phyloP scores from a whole-genome alignment of 2,888 invertebrate genomes.

The Coenonympha arcania region DNA sequence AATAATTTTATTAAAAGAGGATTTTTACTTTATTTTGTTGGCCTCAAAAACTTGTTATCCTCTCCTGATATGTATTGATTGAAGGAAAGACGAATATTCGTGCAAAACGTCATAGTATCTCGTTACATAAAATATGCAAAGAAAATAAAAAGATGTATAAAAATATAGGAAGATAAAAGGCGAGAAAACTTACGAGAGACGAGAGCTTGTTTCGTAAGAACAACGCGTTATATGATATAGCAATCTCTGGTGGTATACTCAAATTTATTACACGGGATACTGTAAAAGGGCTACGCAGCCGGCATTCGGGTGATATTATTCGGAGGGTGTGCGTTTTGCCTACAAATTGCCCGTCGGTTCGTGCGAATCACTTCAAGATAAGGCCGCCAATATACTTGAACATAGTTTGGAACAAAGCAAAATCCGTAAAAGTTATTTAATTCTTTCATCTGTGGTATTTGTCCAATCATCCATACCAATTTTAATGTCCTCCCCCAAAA shows the following conservation, averaged over 20 bases:
- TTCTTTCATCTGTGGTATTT: background rate
- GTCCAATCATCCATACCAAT: too few relatives aligned
- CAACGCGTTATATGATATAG: constrained; percentile 35
- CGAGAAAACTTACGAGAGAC: constrained; percentile 22
- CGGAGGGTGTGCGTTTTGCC: constrained; percentile 64
- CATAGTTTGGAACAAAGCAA: constrained; percentile 38
- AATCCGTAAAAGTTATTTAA: background rate
- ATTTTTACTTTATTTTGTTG: too few relatives aligned
- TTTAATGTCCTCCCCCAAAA: too few relatives aligned
- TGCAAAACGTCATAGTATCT: too few relatives aligned
- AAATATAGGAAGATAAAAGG: constrained; percentile 19
- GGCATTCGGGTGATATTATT: constrained; percentile 55
- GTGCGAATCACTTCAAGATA: constrained; percentile 42
- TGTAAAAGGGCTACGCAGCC: constrained; percentile 44
- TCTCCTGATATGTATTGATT: too few relatives aligned
- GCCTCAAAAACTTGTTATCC: too few relatives aligned
- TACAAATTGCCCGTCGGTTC: constrained; percentile 66
- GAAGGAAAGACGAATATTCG: too few relatives aligned
- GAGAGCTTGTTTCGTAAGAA: constrained; percentile 19
- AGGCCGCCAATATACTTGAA: constrained; percentile 46
- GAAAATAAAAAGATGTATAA: constrained; percentile 11
- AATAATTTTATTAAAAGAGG: too few relatives aligned
- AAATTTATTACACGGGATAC: constrained; percentile 54
- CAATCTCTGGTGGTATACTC: constrained; percentile 54
- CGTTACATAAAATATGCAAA: background rate